Conservation (phyloP, 1,140 invertebrate genomes). For the Drosophila lacteicornis region DNA sequence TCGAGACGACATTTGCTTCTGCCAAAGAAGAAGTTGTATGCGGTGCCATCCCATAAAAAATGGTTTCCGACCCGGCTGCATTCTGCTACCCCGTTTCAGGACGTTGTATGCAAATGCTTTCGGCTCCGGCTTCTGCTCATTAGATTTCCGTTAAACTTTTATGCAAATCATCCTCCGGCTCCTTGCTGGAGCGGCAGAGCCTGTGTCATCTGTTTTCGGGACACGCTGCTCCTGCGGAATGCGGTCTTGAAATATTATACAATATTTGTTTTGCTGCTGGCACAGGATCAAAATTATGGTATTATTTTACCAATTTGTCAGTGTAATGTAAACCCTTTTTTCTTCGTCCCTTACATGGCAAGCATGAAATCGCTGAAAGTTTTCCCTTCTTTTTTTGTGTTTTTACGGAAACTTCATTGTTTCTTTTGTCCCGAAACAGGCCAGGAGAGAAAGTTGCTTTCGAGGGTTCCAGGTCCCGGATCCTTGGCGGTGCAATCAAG, state of each 20-base stretch:
- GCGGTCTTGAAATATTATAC: constrained; percentile 68
- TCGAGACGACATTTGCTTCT: constrained; percentile 74
- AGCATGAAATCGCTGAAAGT: constrained; percentile 64
- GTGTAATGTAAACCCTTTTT: constrained; percentile 68
- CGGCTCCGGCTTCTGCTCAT: constrained; percentile 50
- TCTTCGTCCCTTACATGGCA: constrained; percentile 44
- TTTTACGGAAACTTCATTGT: constrained; percentile 38
- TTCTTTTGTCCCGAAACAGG: constrained; percentile 45
- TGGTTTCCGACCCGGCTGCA: constrained; percentile 43
- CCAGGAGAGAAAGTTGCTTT: constrained; percentile 7
- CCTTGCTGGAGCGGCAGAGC: constrained; percentile 10
- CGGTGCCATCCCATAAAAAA: constrained; percentile 41
- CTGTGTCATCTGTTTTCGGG: constrained; percentile 63
- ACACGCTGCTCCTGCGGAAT: constrained; percentile 23
- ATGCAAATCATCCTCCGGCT: constrained; percentile 68
- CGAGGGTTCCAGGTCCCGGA: constrained; percentile 23
- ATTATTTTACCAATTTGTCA: constrained; percentile 81
- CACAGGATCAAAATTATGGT: constrained; percentile 75
- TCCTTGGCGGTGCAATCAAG: constrained; percentile 56
- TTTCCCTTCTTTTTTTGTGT: constrained; percentile 25
- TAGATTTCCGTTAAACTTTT: constrained; percentile 80
- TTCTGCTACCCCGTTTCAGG: constrained; percentile 54
- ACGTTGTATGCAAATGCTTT: constrained; percentile 52
- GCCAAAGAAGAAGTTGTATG: constrained; percentile 16
- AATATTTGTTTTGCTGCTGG: constrained; percentile 72